Conservation (phyloP, 1,140 invertebrate genomes). For the Bombus ignitus region DNA sequence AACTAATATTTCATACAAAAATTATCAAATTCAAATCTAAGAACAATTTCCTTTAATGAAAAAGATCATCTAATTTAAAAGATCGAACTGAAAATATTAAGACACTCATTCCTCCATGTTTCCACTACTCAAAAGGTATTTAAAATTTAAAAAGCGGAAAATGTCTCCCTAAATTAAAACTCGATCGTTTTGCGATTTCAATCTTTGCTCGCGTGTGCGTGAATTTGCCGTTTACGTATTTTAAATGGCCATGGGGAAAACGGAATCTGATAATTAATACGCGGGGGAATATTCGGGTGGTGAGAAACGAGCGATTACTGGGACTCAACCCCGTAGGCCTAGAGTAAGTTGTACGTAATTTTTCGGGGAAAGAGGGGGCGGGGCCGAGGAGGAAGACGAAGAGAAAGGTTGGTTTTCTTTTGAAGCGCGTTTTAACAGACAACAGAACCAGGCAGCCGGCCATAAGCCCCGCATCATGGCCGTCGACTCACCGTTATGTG, state of each 20-base stretch:
- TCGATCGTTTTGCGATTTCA: background rate
- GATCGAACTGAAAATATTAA: background rate
- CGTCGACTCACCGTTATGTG: conserved; percentile 78
- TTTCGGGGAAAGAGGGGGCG: background rate
- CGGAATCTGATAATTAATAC: conserved; percentile 37
- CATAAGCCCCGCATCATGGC: conserved; percentile 73
- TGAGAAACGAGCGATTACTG: conserved; percentile 55
- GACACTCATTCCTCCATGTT: no score
- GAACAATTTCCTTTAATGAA: no score
- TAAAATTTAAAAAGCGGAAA: background rate
- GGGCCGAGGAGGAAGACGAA: conserved; percentile 55
- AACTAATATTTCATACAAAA: background rate
- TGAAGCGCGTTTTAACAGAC: conserved; percentile 68
- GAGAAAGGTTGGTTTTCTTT: conserved; percentile 74
- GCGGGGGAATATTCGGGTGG: conserved; percentile 44
- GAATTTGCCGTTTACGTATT: conserved; percentile 17
- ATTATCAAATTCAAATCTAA: background rate
- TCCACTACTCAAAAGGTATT: no score
- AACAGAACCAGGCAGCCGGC: conserved; percentile 48
- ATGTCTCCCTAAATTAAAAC: background rate
- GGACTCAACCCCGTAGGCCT: conserved; percentile 48
- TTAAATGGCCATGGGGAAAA: background rate
- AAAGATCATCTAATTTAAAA: background rate
- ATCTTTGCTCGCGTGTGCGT: background rate
- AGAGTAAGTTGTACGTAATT: conserved; percentile 2